Evolutionary conservation across 2,113 vertebrate species (phyloP).

Genomic region (Eolophus roseicapilla): DNA sequence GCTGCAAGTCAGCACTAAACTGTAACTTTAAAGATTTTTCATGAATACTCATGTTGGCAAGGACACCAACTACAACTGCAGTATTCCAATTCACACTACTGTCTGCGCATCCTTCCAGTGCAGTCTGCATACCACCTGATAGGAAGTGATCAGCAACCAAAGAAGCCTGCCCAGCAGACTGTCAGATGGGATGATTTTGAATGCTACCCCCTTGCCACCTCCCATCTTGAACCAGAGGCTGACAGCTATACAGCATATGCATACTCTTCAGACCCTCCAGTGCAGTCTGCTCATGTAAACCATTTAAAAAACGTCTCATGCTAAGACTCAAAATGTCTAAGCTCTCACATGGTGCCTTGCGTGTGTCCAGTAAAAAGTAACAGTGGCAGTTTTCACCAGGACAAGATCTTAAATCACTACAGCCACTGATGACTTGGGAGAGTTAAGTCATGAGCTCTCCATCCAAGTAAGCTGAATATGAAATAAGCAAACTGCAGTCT

Average conservation of each 20-base stretch:
- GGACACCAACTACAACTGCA: background rate
- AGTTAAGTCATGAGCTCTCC: rapidly evolving
- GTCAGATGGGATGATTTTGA: background rate
- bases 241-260: background rate
- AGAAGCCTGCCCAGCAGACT: background rate
- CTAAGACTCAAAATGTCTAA: background rate
- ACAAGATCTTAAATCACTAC: background rate
- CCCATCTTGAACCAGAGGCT: background rate
- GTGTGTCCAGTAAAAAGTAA: background rate
- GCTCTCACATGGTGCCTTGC: background rate
- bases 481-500: background rate
- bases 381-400: background rate
- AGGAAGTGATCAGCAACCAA: rapidly evolving
- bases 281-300: background rate
- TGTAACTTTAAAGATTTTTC: background rate
- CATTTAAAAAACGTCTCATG: rapidly evolving
- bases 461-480: rapidly evolving
- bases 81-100: background rate
- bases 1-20: background rate
- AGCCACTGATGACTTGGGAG: background rate
- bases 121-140: background rate
- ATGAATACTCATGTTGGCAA: rapidly evolving
- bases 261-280: background rate
- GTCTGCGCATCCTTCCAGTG: rapidly evolving
- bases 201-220: background rate